Evolutionary conservation across 2,113 vertebrate genomes (phyloP), one percentile per base, ranked within the genome.

Genomic region (Eolophus roseicapilla): DNA sequence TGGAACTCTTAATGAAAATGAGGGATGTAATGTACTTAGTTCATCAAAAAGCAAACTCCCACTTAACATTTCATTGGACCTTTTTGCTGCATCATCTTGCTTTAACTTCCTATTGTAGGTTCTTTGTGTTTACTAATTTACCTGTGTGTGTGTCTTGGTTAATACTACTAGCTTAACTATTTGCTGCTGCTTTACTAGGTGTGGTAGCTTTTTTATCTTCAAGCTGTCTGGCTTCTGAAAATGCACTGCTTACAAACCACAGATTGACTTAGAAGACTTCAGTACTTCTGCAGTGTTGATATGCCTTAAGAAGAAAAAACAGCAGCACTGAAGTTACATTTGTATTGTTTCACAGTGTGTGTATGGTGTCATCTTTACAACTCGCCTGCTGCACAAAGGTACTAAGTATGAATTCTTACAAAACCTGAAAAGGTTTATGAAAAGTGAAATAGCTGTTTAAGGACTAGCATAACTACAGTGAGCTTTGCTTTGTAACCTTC

Each of bases 401-500:
- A 3, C 25, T 39, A 46, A 4, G 2, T 17, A 1, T 2, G 49
- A 49, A 16, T 17, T 37, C 6, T 12, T 70, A 4, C 7, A 11
- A 10, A 35, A 63, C 15, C 18, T 88, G 57, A 23, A 39, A 50
- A 50, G 23, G 11, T 0, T 20, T 20, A 16, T 2, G 13, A 13
- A 7, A 29, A 44, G 4, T 21, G 4, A 53, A 55, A 5, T 4
- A 13, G 18, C 21, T 37, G 11, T 13, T 11, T 2, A 9, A 19
- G 27, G 13, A 5, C 17, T 19, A 19, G 29, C n/a, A 2, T 2
- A 11, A 2, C 8, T 23, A 9, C 1, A 13, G 0, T 10, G 12
- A 49, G 37, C 21, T 79, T 31, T 50, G 43, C 46, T 68, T 59
- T 43, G 6, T 13, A 2, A 6, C 7, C 7, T 3, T 31, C 4